A percentile compares a stretch with the other conserved stretches of the same genome.
Evolutionary conservation across 2,888 invertebrate genomes (phyloP).

Genomic region (Gymnosoma rotundatum): DNA sequence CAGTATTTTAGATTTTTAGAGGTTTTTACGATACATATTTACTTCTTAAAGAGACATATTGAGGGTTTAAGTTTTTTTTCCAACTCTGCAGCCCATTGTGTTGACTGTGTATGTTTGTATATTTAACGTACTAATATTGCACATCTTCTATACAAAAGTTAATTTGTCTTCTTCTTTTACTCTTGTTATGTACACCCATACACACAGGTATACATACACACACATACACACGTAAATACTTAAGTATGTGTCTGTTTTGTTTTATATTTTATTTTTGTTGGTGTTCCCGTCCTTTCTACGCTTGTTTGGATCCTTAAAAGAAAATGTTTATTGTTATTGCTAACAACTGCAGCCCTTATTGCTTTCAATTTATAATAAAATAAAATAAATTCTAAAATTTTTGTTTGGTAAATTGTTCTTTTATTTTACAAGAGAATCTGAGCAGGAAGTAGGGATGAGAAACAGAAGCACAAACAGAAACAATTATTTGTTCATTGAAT

Average conservation of each 20-base stretch:
- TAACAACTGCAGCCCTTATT: slow-evolving; percentile 43
- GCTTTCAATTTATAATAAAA: slow-evolving; percentile 42
- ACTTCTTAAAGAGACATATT: no score
- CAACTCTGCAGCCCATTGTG: no score
- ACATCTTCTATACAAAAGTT: no score
- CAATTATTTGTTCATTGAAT: slow-evolving; percentile 18
- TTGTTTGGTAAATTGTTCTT: slow-evolving; percentile 45
- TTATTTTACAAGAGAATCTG: not conserved
- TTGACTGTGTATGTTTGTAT: no score
- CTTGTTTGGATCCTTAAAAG: slow-evolving; percentile 28
- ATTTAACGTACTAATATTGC: no score
- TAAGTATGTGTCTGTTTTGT: slow-evolving; percentile 14
- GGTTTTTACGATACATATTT: no score
- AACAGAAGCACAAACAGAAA: not conserved
- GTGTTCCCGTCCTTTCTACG: not conserved
- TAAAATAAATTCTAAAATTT: slow-evolving; percentile 45
- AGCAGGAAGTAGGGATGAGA: slow-evolving; percentile 1
- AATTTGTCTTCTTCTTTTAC: no score
- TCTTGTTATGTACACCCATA: no score
- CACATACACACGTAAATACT: not conserved
- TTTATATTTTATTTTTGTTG: not conserved
- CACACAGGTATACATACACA: not conserved
- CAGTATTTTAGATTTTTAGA: no score
- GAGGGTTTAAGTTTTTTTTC: no score
- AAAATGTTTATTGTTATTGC: slow-evolving; percentile 59